Evolutionary conservation across 2,888 invertebrate genomes (phyloP), one percentile per base, ranked within the genome.

Genomic region (Cataglyphis cursor): DNA sequence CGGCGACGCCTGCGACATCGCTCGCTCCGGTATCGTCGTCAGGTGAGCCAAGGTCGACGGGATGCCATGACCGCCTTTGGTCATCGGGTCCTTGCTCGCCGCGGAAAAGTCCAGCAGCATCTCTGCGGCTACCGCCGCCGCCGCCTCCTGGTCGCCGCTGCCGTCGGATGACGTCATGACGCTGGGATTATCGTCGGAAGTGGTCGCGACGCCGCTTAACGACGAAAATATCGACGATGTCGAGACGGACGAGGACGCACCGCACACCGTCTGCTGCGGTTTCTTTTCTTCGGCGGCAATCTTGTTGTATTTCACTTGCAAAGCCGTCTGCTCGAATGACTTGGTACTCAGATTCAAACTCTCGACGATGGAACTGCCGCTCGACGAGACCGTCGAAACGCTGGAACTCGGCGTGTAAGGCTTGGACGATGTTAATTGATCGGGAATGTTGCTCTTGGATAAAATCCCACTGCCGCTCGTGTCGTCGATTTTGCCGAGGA

Each of bases 71-170:
- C 90, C 87, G 10, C 90, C 89, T 83, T 93, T 95, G 3, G 88
- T 87, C 87, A 96, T 95, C 1, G 68, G 15, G 86, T 96, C 96
- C 48, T 96, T 96, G 24, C 21, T 48, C 2, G 96, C 96, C 15
- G 96, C 95, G 0, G 97, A 97, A 92, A 97, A 97, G 92, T 97
- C 97, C 81, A 97, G 92, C 83, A 97, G 92, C 95, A 97, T 96
- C 90, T 97, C 97, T 0, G 96, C 96, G 0, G 96, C 96, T 87
- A n/a, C 65, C 57, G 72, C 73, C 18, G 21, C 48, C 21, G 28
- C 6, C 15, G 3, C 72, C 8, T 73, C 73, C 8, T 73, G 73
- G 3, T 73, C 0, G 82, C 57, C 51, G 18, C 21, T 21, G n/a
- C 18, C 54, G 9, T 80, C 78, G 3, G 74, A 24, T 0, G 68